phyloP scores from a whole-genome alignment of 2,888 invertebrate genomes.

The Plagodis pulveraria region DNA sequence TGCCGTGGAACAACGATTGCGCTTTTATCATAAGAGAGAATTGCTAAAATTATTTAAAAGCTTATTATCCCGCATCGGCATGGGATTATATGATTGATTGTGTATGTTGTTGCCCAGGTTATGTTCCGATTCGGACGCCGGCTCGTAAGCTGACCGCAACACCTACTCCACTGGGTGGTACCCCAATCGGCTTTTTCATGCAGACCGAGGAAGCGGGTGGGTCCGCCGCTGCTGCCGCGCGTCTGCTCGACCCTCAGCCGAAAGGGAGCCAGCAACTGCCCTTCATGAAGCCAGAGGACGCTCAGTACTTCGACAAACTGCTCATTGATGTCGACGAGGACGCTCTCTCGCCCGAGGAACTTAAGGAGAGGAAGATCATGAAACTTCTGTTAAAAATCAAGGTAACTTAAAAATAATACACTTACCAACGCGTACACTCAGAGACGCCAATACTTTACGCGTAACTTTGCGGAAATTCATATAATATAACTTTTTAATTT shows the following conservation, averaged over 20 bases:
- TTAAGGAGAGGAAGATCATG: slow-evolving; percentile 99
- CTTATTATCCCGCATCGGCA: slow-evolving; percentile 35
- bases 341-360: slow-evolving; percentile 96
- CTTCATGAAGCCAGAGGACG: slow-evolving; percentile 99
- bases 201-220: slow-evolving; percentile 94
- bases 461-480: too few relatives aligned
- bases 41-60: slow-evolving; percentile 45
- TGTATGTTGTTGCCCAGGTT: slow-evolving; percentile 86
- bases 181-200: slow-evolving; percentile 97
- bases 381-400: slow-evolving; percentile 98
- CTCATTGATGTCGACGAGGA: slow-evolving; percentile 99
- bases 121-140: slow-evolving; percentile 98
- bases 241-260: slow-evolving; percentile 97
- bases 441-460: too few relatives aligned
- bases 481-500: too few relatives aligned
- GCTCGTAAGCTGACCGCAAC: slow-evolving; percentile 99
- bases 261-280: slow-evolving; percentile 96
- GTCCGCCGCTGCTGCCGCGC: slow-evolving; percentile 92
- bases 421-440: too few relatives aligned
- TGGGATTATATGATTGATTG: slow-evolving; percentile 46
- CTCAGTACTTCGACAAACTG: slow-evolving; percentile 99
- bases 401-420: slow-evolving; percentile 43
- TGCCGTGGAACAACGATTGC: slow-evolving; percentile 68
- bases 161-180: slow-evolving; percentile 97
- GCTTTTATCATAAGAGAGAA: slow-evolving; percentile 55